Evolutionary conservation across 2,888 invertebrate species (phyloP).

Genomic region (Drosophila mettleri): DNA sequence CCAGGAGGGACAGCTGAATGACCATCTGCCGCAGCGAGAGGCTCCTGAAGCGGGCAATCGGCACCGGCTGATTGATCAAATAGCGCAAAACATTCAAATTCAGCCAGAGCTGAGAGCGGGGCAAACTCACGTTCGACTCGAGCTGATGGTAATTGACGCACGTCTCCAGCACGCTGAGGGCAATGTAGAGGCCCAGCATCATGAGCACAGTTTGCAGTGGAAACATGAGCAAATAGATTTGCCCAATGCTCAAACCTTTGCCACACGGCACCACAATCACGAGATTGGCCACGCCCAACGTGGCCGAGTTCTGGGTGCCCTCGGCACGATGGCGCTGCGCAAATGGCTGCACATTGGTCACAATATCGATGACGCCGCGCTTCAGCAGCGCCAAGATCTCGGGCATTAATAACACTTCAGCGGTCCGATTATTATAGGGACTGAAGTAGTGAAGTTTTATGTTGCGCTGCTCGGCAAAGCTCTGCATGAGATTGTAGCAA

Average conservation of each 20-base stretch:
- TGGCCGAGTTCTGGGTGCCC: background rate
- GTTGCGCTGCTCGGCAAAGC: conserved; percentile 34
- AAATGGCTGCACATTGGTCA: conserved; percentile 8
- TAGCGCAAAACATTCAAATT: conserved; percentile 31
- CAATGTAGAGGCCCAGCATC: background rate
- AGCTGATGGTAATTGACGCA: background rate
- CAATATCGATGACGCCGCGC: conserved; percentile 29
- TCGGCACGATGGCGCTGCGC: fast-evolving
- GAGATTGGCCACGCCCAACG: background rate
- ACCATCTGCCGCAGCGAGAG: conserved; percentile 13
- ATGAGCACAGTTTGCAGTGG: fast-evolving
- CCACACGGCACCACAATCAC: conserved; percentile 55
- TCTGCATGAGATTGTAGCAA: background rate
- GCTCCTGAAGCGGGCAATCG: background rate
- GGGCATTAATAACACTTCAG: fast-evolving
- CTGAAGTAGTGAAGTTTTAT: conserved; percentile 16
- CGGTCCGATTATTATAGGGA: fast-evolving
- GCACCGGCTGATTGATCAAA: conserved; percentile 13
- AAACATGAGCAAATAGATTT: conserved; percentile 16
- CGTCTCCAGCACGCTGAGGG: conserved; percentile 16
- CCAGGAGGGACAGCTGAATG: conserved; percentile 2
- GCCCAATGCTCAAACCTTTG: conserved; percentile 11
- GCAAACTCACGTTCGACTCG: too few relatives aligned
- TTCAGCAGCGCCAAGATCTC: background rate
- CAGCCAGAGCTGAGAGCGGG: conserved; percentile 4